These are phyloP conservation scores for Lepus oiostolus DNA, from an alignment of 2,797 vertebrate genomes.

Conservation along the genomic window DNA sequence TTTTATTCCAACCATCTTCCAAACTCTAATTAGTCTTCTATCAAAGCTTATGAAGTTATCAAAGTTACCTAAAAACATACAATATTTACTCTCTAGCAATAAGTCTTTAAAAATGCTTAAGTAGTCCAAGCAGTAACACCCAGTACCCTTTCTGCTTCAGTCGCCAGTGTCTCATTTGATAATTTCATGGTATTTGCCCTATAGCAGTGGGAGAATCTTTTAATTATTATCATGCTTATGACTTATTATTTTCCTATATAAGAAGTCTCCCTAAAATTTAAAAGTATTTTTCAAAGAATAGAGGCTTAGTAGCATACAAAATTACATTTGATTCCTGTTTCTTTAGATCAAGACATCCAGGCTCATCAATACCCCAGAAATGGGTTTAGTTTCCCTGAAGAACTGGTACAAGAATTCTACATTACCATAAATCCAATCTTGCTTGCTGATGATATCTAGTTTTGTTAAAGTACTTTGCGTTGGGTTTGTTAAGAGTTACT, in stretches of 20 bases:
- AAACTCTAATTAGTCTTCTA: constrained; percentile 35
- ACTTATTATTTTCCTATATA: background rate
- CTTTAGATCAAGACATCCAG: constrained; percentile 40
- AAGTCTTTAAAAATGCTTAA: background rate
- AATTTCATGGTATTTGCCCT: background rate
- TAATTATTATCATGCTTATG: background rate
- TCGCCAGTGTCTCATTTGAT: background rate
- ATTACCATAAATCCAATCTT: constrained; percentile 73
- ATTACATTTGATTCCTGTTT: background rate
- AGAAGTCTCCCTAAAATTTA: background rate
- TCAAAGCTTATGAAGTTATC: constrained; percentile 47
- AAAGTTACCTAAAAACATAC: constrained; percentile 5
- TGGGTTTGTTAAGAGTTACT: constrained; percentile 52
- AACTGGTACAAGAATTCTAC: constrained; percentile 42
- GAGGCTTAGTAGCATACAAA: background rate
- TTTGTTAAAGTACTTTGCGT: constrained; percentile 64
- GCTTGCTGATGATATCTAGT: constrained; percentile 39
- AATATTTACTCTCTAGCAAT: background rate
- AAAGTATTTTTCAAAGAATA: constrained; percentile 28
- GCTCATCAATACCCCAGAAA: constrained; percentile 31
- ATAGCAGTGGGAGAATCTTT: background rate
- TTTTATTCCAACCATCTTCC: constrained; percentile 17
- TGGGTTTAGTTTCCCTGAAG: background rate
- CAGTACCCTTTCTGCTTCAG: background rate
- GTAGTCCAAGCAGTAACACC: background rate